Evolutionary conservation across 1,140 invertebrate species (phyloP).

Genomic region (Drosophila suzukii): DNA sequence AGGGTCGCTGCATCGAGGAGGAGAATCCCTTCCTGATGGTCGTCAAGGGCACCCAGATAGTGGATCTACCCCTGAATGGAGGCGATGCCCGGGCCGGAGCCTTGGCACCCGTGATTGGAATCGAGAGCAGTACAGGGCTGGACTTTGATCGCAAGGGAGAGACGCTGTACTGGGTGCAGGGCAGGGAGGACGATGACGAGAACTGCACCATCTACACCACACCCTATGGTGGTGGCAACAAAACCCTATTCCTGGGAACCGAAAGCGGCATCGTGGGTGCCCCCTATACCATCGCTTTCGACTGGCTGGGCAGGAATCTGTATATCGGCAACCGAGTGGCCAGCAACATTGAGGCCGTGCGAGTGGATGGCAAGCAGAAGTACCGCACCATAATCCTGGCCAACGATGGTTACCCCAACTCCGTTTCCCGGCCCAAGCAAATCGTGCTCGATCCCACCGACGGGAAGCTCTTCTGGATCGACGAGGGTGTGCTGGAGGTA

Average conservation of each 20-base stretch:
- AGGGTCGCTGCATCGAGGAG: conserved; percentile 92
- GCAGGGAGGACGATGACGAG: conserved; percentile 89
- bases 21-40: conserved; percentile 96
- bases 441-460: conserved; percentile 96
- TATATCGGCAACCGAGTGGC: conserved; percentile 96
- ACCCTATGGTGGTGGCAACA: conserved; percentile 94
- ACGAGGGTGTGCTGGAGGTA: conserved; percentile 96
- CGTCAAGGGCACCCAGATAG: conserved; percentile 94
- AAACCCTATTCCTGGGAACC: conserved; percentile 91
- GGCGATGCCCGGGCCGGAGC: conserved; percentile 91
- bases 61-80: conserved; percentile 92
- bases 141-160: conserved; percentile 95
- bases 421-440: conserved; percentile 94
- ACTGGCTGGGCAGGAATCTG: conserved; percentile 98
- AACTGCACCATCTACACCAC: conserved; percentile 94
- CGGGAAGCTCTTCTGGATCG: conserved; percentile 97
- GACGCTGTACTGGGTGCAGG: conserved; percentile 94
- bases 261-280: conserved; percentile 95
- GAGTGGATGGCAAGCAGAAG: conserved; percentile 92
- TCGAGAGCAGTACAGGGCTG: conserved; percentile 94
- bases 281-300: conserved; percentile 96
- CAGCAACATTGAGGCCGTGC: conserved; percentile 96
- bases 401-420: conserved; percentile 94
- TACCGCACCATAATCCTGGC: conserved; percentile 95
- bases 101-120: conserved; percentile 94